Evolutionary conservation across 2,888 invertebrate genomes (phyloP).

Genomic region (Minunthozetes semirufus): DNA sequence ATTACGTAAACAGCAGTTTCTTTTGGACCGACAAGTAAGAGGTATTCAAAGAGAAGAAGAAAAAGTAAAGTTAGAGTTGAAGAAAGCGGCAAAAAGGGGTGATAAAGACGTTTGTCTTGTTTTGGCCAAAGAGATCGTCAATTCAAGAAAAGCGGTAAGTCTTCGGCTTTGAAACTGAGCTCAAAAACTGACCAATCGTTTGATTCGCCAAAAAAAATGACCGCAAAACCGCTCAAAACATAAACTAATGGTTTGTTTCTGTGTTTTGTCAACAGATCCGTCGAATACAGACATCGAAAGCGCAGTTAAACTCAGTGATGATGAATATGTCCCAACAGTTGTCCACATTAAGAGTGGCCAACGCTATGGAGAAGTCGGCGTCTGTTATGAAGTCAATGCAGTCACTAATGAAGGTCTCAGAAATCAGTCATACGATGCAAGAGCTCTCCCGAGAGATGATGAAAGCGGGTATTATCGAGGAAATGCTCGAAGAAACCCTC

Average conservation of each 20-base stretch:
- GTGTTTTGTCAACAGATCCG: conserved; percentile 52
- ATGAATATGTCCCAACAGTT: conserved; percentile 97
- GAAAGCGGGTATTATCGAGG: conserved; percentile 96
- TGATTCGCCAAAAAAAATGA: neutral
- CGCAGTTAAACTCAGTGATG: conserved; percentile 91
- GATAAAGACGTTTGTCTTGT: conserved; percentile 90
- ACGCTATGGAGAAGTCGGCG: conserved; percentile 85
- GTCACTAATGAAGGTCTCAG: conserved; percentile 76
- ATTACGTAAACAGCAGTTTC: conserved; percentile 84
- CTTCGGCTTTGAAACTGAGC: neutral
- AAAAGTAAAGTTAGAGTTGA: conserved; percentile 84
- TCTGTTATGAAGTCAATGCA: conserved; percentile 99
- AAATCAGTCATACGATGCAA: conserved; percentile 91
- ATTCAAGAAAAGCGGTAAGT: conserved; percentile 66
- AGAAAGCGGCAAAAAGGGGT: conserved; percentile 89
- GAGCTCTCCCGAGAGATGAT: conserved; percentile 99
- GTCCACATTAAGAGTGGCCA: conserved; percentile 91
- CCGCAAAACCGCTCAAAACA: too few relatives aligned
- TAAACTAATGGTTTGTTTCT: neutral
- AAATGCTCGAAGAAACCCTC: conserved; percentile 97
- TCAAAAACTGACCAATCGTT: neutral
- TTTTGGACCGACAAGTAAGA: conserved; percentile 90
- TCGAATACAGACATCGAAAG: conserved; percentile 91
- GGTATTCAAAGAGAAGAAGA: conserved; percentile 94
- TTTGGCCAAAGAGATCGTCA: conserved; percentile 83